Evolutionary conservation across 2,113 vertebrate species (phyloP).

Genomic region (Nesogale talazaci): DNA sequence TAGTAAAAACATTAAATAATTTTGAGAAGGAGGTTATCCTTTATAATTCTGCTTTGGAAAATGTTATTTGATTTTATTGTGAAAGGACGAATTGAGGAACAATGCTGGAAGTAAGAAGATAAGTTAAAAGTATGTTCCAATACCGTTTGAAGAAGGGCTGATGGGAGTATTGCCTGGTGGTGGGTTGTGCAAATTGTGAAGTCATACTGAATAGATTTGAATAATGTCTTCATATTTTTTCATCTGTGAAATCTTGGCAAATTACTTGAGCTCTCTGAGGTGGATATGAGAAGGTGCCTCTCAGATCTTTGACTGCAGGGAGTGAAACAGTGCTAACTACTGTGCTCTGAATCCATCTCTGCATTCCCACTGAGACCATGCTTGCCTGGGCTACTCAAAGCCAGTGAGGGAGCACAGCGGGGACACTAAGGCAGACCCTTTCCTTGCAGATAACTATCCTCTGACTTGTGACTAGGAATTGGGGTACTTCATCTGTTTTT

Average conservation of each 20-base stretch:
- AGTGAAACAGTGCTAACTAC: not conserved
- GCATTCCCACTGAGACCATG: not conserved
- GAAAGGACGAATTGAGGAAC: not conserved
- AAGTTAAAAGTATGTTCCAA: not conserved
- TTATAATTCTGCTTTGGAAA: not conserved
- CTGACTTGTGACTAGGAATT: not conserved
- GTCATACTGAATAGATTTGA: not conserved
- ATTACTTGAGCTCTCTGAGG: not conserved
- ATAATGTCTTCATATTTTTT: not conserved
- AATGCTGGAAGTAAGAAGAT: not conserved
- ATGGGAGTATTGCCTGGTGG: not conserved
- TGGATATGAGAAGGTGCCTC: not conserved
- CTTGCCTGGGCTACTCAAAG: not conserved
- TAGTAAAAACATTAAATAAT: not conserved
- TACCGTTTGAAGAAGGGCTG: not conserved
- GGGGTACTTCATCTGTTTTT: not conserved
- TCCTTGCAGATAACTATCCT: not conserved
- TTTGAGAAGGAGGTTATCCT: not conserved
- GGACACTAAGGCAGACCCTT: not conserved
- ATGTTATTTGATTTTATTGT: not conserved
- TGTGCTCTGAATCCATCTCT: not conserved
- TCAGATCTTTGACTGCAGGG: not conserved
- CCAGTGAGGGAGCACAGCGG: not conserved
- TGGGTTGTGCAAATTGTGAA: not conserved
- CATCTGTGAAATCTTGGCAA: not conserved